Evolutionary conservation across 2,113 vertebrate species (phyloP).

Genomic region (Lathamus discolor): DNA sequence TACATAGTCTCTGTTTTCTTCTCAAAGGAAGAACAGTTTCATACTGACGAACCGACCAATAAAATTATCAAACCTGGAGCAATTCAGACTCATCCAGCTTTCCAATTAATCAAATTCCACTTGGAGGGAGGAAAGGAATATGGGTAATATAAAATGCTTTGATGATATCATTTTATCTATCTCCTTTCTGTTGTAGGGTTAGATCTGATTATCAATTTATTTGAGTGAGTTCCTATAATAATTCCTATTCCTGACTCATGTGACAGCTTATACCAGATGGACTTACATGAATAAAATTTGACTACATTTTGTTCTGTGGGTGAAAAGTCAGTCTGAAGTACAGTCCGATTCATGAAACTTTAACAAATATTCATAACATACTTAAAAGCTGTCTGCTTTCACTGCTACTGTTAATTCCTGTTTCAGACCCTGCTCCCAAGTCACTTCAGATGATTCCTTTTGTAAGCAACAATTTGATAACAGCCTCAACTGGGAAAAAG

Average conservation of each 20-base stretch:
- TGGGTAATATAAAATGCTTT: background rate
- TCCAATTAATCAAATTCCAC: background rate
- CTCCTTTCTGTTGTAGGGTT: background rate
- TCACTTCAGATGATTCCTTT: background rate
- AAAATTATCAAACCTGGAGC: background rate
- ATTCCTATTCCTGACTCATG: background rate
- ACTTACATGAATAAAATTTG: background rate
- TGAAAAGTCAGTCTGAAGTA: background rate
- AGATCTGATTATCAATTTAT: background rate
- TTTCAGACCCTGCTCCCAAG: background rate
- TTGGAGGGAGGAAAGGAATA: background rate
- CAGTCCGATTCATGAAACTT: conserved; percentile 9
- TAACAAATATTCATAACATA: background rate
- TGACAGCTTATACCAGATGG: background rate
- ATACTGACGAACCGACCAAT: background rate
- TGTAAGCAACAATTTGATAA: background rate
- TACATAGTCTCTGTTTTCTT: background rate
- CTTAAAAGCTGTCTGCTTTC: background rate
- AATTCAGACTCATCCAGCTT: background rate
- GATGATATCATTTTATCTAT: background rate
- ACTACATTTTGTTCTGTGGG: background rate
- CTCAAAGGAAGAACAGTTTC: background rate
- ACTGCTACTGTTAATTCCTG: background rate
- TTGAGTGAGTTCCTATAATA: background rate
- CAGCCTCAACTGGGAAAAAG: background rate